Percentiles rank a stretch among this genome's conserved stretches.
Evolutionary conservation across 2,888 invertebrate species (phyloP).

Genomic region (Eucriotettix oculatus): DNA sequence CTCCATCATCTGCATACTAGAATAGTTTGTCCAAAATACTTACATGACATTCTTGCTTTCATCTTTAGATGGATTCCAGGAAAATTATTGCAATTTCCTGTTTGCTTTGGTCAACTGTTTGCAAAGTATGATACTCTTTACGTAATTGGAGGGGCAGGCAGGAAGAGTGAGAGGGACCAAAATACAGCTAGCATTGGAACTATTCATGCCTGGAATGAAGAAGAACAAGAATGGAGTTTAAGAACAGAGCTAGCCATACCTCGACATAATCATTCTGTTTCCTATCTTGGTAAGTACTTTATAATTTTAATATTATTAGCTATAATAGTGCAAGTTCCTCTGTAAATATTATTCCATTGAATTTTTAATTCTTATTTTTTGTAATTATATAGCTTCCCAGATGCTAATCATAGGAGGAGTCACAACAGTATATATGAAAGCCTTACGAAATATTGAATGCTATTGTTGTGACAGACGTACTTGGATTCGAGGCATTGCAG

Average conservation of each 20-base stretch:
- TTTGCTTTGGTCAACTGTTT: constrained; percentile 22
- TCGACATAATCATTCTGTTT: constrained; percentile 46
- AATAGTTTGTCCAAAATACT: too few relatives aligned
- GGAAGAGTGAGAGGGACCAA: constrained; percentile 32
- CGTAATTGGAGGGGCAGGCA: constrained; percentile 49
- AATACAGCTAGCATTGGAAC: constrained; percentile 38
- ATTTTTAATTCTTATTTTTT: too few relatives aligned
- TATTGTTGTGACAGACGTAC: constrained; percentile 40
- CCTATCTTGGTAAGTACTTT: constrained; percentile 34
- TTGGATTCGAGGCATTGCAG: constrained; percentile 43
- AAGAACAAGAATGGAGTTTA: constrained; percentile 35
- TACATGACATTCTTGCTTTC: too few relatives aligned
- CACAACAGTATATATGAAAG: constrained; percentile 44
- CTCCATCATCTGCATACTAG: too few relatives aligned
- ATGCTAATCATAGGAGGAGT: constrained; percentile 48
- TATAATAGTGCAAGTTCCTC: too few relatives aligned
- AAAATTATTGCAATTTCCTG: constrained; percentile 18
- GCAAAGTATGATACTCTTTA: constrained; percentile 34
- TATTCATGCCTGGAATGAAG: constrained; percentile 40
- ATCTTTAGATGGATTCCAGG: constrained; percentile 19
- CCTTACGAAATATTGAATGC: constrained; percentile 47
- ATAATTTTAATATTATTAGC: too few relatives aligned
- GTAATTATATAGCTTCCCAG: constrained; percentile 24
- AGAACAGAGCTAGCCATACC: constrained; percentile 44
- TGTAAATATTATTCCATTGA: too few relatives aligned